A percentile compares a stretch with the other conserved stretches of the same genome.
phyloP scores from a whole-genome alignment of 2,888 invertebrate genomes.

The Noctua janthe region DNA sequence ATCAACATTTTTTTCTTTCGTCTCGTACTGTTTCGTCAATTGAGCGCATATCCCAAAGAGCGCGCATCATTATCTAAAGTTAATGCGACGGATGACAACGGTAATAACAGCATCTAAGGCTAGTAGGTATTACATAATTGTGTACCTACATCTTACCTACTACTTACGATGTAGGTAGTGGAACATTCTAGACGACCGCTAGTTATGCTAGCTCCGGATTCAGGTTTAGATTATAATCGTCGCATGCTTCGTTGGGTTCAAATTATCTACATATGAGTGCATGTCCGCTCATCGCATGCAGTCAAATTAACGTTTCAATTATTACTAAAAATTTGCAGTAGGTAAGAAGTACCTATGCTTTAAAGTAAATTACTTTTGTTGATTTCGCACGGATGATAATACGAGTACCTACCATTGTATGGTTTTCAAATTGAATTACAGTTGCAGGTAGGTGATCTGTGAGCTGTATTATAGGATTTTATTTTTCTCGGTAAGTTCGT shows the following conservation, averaged over 20 bases:
- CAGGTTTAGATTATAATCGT: slow-evolving; percentile 42
- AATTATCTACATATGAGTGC: neutral
- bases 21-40: neutral
- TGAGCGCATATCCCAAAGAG: slow-evolving; percentile 11
- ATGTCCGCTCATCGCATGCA: slow-evolving; percentile 1
- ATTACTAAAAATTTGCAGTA: neutral
- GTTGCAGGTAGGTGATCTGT: neutral
- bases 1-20: neutral
- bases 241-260: slow-evolving; percentile 27
- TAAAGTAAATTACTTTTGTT: neutral
- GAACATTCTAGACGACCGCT: slow-evolving; percentile 6
- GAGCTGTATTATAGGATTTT: neutral
- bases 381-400: neutral
- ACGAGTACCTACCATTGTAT: neutral
- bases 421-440: neutral
- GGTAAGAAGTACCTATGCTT: neutral
- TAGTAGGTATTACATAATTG: slow-evolving; percentile 24
- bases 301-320: neutral
- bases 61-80: slow-evolving; percentile 18
- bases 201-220: slow-evolving; percentile 19
- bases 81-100: slow-evolving; percentile 41
- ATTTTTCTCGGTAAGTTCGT: neutral
- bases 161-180: neutral
- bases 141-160: slow-evolving; percentile 4
- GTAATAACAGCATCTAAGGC: slow-evolving; percentile 37